Conservation (phyloP, 2,797 vertebrate genomes). For the Mastacembelus armatus region DNA sequence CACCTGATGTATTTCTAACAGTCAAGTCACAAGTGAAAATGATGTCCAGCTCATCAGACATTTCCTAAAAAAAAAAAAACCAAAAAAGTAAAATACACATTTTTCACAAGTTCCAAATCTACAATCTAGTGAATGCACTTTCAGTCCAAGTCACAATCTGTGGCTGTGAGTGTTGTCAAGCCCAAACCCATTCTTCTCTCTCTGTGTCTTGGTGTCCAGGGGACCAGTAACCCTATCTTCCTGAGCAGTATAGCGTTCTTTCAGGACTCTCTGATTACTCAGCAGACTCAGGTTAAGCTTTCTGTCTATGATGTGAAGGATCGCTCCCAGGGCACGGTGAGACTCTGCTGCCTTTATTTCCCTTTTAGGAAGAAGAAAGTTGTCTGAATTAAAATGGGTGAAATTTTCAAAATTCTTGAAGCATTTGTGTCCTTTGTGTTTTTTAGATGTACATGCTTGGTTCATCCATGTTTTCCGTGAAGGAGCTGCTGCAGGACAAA, state of each 20-base stretch:
- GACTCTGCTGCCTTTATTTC: conserved; percentile 5
- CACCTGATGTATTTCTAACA: too few relatives aligned
- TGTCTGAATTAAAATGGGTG: neutral
- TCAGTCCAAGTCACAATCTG: too few relatives aligned
- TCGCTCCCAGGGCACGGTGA: conserved; percentile 97
- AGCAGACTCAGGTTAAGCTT: conserved; percentile 98
- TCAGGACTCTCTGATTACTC: conserved; percentile 96
- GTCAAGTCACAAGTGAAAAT: too few relatives aligned
- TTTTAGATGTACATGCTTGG: conserved; percentile 97
- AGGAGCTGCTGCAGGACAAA: conserved; percentile 94
- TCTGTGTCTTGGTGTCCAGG: conserved; percentile 79
- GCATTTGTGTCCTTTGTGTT: conserved; percentile 9
- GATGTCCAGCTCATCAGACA: too few relatives aligned
- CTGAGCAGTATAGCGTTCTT: conserved; percentile 99
- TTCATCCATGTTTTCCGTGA: conserved; percentile 93
- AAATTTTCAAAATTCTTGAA: conserved; percentile 25
- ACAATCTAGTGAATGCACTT: too few relatives aligned
- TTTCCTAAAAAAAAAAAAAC: too few relatives aligned
- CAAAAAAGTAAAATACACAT: too few relatives aligned
- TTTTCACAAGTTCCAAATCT: too few relatives aligned
- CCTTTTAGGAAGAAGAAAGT: too few relatives aligned
- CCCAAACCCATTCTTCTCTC: neutral
- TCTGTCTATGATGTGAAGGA: conserved; percentile 99
- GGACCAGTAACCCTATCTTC: conserved; percentile 98
- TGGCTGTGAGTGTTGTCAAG: too few relatives aligned